These are phyloP conservation scores for Rhinichthys klamathensis DNA, from an alignment of 2,113 vertebrate genomes.

Conservation along the genomic window DNA sequence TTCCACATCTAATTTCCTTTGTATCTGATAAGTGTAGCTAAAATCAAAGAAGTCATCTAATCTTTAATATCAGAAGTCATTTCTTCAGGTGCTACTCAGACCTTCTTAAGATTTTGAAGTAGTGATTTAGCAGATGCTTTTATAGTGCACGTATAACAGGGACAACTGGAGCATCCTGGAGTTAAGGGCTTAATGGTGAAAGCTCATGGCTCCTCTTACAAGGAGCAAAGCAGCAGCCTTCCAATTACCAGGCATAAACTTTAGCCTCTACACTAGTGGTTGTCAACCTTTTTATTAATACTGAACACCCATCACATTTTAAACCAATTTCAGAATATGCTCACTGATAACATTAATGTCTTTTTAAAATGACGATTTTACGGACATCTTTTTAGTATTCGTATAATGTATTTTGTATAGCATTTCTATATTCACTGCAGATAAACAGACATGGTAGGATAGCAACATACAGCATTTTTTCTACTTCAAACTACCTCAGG, in stretches of 20 bases:
- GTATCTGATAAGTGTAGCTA: slow-evolving; percentile 1
- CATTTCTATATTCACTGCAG: no score
- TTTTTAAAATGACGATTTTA: neutral
- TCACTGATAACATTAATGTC: neutral
- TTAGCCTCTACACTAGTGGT: neutral
- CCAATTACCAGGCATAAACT: slow-evolving; percentile 18
- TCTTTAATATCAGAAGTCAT: neutral
- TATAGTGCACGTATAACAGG: neutral
- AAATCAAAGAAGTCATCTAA: neutral
- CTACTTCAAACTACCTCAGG: neutral
- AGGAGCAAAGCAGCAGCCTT: slow-evolving; percentile 5
- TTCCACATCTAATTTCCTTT: neutral
- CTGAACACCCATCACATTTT: neutral
- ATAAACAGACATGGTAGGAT: neutral
- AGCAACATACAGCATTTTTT: neutral
- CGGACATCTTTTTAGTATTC: neutral
- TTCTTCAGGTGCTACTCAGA: slow-evolving; percentile 38
- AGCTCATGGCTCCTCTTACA: slow-evolving; percentile 16
- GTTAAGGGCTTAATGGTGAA: neutral
- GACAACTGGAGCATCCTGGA: neutral
- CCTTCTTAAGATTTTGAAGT: neutral
- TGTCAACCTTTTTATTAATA: neutral
- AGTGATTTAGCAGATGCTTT: slow-evolving; percentile 11
- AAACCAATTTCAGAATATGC: neutral
- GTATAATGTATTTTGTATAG: no score